Base-by-base conservation (phyloP, 2,797 vertebrate species). In the Arrhamphus sclerolepis region DNA sequence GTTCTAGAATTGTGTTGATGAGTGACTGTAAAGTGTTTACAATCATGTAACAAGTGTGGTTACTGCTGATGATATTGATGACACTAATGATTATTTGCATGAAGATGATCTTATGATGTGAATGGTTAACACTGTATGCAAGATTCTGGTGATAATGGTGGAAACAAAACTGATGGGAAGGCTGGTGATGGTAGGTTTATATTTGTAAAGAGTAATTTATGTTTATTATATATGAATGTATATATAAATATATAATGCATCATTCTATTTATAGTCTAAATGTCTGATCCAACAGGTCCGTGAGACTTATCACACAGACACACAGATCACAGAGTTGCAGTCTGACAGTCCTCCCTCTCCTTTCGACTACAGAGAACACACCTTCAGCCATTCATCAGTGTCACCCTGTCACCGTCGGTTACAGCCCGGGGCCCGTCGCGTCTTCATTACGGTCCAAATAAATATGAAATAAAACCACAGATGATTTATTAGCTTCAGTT, bases 401-500 rank as follows among this genome's bases (percentile, higher is more conserved):
- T 91, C 89, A 91, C 81, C 75, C 82, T 87, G 87, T 90, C 88
- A 65, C 84, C 75, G 72, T 86, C 62, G 81, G 86, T 88, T 89
- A 89, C 69, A 46, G 87, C 87, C 84, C n/a, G 57, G 83, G 82
- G 80, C 77, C 83, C 76, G 62, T 81, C 77, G 78, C 79, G 73
- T 92, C 90, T 91, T 91, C 90, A 92, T 92, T 92, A 91, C 59
- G 77, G 75, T 83, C 82, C 71, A 78, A 89, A 89, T 89, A 82
- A 88, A 84, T 90, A 87, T 87, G 88, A 89, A 89, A 88, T 87
- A 88, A 91, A 90, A 86, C 83, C 82, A 63, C 80, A 72, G 80
- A 88, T 91, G 88, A 91, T 91, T 90, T 92, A 91, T 92, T 90
- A 90, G 89, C 86, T 87, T 89, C 87, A 77, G 72, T 82, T 84